phyloP scores from a whole-genome alignment of 2,113 vertebrate species.

The Pseudorasbora parva region DNA sequence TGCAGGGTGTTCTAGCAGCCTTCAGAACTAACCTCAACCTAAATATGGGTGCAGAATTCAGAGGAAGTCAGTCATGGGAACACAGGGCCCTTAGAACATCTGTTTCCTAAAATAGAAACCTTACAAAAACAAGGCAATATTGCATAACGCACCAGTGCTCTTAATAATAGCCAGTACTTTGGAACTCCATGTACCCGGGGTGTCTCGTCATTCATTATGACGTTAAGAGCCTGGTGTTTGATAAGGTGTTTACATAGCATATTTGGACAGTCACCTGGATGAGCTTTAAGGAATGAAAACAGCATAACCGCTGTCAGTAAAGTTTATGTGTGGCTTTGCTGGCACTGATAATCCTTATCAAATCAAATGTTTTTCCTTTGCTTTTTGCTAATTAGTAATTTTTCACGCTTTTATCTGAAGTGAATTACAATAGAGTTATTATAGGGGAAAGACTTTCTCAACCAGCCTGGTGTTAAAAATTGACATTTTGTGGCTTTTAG shows the following conservation, averaged over 20 bases:
- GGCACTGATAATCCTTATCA: background rate
- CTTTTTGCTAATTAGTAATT: background rate
- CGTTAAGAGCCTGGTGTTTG: background rate
- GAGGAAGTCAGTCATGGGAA: constrained; percentile 36
- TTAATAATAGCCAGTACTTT: constrained; percentile 36
- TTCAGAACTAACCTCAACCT: background rate
- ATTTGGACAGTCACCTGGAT: constrained; percentile 6
- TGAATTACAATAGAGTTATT: background rate
- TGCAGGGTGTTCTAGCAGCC: background rate
- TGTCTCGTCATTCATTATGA: constrained; percentile 31
- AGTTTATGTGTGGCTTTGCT: background rate
- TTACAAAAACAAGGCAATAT: constrained; percentile 37
- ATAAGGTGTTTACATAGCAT: constrained; percentile 39
- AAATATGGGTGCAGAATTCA: constrained; percentile 15
- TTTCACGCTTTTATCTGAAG: background rate
- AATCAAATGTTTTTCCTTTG: background rate
- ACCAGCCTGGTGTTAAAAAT: background rate
- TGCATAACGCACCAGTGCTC: constrained; percentile 32
- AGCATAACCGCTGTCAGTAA: background rate
- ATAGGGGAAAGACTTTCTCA: background rate
- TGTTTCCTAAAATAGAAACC: constrained; percentile 47
- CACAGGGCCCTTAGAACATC: constrained; percentile 30
- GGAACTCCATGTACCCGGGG: constrained; percentile 9
- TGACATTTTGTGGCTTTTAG: background rate
- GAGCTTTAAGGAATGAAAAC: background rate